Evolutionary conservation across 2,113 vertebrate genomes (phyloP).

Genomic region (Leptosomus discolor): DNA sequence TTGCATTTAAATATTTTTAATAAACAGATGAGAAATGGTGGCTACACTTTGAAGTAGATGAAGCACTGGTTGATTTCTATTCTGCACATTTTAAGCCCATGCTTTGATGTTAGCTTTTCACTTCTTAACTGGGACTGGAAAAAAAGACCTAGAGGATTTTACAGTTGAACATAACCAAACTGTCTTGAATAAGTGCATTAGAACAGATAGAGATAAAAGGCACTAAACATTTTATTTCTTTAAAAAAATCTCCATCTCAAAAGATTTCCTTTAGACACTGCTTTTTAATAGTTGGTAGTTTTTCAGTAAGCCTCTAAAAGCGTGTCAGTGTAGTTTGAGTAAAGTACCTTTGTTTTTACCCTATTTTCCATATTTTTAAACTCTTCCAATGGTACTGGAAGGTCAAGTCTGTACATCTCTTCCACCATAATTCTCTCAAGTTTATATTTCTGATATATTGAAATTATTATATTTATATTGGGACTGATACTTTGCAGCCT

Average conservation of each 20-base stretch:
- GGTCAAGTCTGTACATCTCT: not conserved
- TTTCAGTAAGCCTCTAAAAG: constrained; percentile 65
- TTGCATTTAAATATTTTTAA: constrained; percentile 67
- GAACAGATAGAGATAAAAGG: constrained; percentile 71
- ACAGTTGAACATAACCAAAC: constrained; percentile 70
- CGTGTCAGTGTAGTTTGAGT: not conserved
- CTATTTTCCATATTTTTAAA: constrained; percentile 46
- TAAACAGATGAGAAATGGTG: constrained; percentile 60
- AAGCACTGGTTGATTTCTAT: constrained; percentile 61
- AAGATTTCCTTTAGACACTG: constrained; percentile 61
- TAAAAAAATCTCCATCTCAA: constrained; percentile 36
- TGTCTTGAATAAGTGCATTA: constrained; percentile 73
- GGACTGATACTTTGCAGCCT: not conserved
- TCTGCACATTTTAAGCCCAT: constrained; percentile 67
- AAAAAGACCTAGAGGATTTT: constrained; percentile 65
- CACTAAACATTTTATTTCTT: constrained; percentile 58
- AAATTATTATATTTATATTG: no score
- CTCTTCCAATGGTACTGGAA: not conserved
- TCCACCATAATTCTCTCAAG: not conserved
- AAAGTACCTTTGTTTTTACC: constrained; percentile 36
- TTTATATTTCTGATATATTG: not conserved
- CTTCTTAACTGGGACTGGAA: constrained; percentile 55
- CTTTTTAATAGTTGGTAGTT: constrained; percentile 63
- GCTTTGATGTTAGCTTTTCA: constrained; percentile 73
- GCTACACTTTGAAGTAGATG: constrained; percentile 71